Conservation (phyloP, 1,140 invertebrate genomes). For the Achatina immaculata region DNA sequence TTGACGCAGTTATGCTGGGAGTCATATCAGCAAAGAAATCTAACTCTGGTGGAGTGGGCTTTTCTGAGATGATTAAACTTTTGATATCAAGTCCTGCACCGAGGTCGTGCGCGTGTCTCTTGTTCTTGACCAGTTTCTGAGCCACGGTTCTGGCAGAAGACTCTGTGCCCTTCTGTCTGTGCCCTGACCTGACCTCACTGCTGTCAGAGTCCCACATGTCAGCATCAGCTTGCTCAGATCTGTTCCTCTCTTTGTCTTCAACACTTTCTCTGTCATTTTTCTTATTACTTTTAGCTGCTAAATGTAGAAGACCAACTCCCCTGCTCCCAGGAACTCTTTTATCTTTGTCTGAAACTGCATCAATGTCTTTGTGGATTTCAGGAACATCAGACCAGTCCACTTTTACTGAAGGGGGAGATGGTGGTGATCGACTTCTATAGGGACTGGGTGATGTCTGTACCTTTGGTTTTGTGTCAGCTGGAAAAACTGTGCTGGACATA, state of each 20-base stretch:
- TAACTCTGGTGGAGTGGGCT: constrained; percentile 24
- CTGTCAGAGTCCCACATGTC: too few species aligned
- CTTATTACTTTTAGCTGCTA: background rate
- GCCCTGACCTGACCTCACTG: too few species aligned
- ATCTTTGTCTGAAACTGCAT: too few species aligned
- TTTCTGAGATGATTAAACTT: constrained; percentile 35
- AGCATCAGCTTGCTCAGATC: too few species aligned
- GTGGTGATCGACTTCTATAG: constrained; percentile 21
- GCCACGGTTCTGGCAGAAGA: too few species aligned
- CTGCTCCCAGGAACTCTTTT: background rate
- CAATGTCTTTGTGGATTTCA: background rate
- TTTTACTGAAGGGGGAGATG: constrained; percentile 29
- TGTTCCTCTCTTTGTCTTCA: too few species aligned
- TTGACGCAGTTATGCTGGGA: constrained; percentile 39
- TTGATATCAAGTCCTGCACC: constrained; percentile 44
- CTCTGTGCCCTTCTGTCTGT: too few species aligned
- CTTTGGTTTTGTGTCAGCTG: background rate
- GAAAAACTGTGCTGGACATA: background rate
- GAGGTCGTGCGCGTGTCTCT: constrained; percentile 28
- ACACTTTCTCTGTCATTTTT: too few species aligned
- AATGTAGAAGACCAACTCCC: background rate
- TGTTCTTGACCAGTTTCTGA: background rate
- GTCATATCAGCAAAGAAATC: constrained; percentile 58
- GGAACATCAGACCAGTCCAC: constrained; percentile 30
- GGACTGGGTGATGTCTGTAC: constrained; percentile 39